A percentile compares a stretch with the other conserved stretches of the same genome.
phyloP scores from a whole-genome alignment of 2,888 invertebrate genomes.

The Leptura quadrifasciata region DNA sequence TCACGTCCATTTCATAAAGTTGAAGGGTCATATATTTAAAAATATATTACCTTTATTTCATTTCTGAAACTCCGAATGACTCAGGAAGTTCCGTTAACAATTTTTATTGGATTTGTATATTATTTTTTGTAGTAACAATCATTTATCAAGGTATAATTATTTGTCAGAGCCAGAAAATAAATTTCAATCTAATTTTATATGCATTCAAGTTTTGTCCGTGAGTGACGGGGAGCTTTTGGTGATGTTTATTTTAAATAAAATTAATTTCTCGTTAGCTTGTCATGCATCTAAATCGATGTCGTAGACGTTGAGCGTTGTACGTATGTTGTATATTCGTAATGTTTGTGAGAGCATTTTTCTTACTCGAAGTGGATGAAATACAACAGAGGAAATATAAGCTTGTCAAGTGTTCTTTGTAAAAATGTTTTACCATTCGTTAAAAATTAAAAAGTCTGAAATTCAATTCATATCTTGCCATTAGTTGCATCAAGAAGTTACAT shows the following conservation, averaged over 20 bases:
- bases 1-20: neutral
- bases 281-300: neutral
- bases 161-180: too few species aligned
- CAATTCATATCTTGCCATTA: too few species aligned
- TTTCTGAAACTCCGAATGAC: neutral
- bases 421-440: too few species aligned
- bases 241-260: neutral
- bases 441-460: too few species aligned
- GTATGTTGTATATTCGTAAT: neutral
- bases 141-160: too few species aligned
- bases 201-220: too few species aligned
- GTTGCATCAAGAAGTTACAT: too few species aligned
- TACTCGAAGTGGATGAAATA: neutral
- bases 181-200: too few species aligned
- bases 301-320: neutral
- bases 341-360: neutral
- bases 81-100: too few species aligned
- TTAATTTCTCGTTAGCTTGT: neutral
- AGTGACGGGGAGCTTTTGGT: neutral
- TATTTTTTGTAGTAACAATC: too few species aligned
- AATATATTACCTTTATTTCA: neutral
- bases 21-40: conserved; percentile 1
- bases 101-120: too few species aligned
- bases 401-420: neutral
- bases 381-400: neutral